Evolutionary conservation across 2,113 vertebrate genomes (phyloP).

Genomic region (Fregetta grallaria): DNA sequence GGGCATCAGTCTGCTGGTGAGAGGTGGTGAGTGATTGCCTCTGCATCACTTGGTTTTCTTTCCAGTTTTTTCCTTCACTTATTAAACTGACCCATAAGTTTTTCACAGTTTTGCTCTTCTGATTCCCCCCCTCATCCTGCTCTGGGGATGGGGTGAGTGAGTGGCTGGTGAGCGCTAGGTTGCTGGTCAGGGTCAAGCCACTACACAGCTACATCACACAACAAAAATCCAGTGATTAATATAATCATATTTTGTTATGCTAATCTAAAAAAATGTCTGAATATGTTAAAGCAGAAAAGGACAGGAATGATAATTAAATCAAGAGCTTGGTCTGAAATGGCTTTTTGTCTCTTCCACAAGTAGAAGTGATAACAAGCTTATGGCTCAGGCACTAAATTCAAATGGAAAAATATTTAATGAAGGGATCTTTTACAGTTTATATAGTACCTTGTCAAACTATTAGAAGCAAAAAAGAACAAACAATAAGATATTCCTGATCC

Average conservation of each 20-base stretch:
- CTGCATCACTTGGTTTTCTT: background rate
- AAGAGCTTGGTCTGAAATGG: background rate
- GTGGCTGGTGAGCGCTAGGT: background rate
- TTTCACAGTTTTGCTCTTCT: background rate
- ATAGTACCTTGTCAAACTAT: background rate
- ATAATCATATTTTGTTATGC: background rate
- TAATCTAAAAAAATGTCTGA: background rate
- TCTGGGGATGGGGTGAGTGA: background rate
- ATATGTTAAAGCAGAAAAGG: background rate
- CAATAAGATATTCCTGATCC: background rate
- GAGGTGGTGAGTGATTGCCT: background rate
- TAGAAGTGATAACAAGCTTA: background rate
- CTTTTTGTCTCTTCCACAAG: background rate
- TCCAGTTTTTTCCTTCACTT: background rate
- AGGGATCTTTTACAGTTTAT: background rate
- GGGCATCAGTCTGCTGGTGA: background rate
- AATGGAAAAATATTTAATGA: background rate
- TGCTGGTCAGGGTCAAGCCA: background rate
- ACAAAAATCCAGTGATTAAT: background rate
- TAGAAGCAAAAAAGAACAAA: background rate
- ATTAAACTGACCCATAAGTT: background rate
- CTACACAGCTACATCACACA: background rate
- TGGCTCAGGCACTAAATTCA: background rate
- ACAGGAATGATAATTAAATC: background rate
- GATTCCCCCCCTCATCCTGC: background rate